Evolutionary conservation across 2,113 vertebrate genomes (phyloP).

Genomic region (Lophochroa leadbeateri): DNA sequence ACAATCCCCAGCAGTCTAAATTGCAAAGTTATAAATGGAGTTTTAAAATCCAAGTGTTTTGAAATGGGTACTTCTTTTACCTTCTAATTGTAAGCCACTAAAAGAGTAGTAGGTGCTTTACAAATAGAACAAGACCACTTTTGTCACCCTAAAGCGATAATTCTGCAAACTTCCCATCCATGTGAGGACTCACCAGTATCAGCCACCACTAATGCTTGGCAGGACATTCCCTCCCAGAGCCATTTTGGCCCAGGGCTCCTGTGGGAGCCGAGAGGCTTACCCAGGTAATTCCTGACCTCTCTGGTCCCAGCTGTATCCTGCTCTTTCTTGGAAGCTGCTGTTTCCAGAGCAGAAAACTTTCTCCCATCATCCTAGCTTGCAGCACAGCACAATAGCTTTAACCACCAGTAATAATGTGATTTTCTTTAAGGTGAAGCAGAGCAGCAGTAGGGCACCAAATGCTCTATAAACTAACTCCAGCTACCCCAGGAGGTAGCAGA

Average conservation of each 20-base stretch:
- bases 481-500: not conserved
- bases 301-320: not conserved
- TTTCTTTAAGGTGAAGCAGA: not conserved
- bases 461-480: not conserved
- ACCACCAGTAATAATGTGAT: accelerated
- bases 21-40: not conserved
- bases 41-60: not conserved
- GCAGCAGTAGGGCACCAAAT: not conserved
- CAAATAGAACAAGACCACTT: not conserved
- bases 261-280: accelerated
- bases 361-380: not conserved
- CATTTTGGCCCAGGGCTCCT: accelerated
- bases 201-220: not conserved
- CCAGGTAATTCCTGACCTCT: accelerated
- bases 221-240: not conserved
- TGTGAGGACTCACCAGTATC: accelerated
- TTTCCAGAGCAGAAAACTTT: not conserved
- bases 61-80: not conserved
- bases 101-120: not conserved
- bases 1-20: not conserved
- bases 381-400: not conserved
- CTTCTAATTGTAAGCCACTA: not conserved
- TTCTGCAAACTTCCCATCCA: not conserved
- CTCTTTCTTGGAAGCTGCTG: not conserved
- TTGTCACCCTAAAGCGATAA: not conserved